Conservation (phyloP, 2,888 invertebrate genomes). For the Sesamia inferens region DNA sequence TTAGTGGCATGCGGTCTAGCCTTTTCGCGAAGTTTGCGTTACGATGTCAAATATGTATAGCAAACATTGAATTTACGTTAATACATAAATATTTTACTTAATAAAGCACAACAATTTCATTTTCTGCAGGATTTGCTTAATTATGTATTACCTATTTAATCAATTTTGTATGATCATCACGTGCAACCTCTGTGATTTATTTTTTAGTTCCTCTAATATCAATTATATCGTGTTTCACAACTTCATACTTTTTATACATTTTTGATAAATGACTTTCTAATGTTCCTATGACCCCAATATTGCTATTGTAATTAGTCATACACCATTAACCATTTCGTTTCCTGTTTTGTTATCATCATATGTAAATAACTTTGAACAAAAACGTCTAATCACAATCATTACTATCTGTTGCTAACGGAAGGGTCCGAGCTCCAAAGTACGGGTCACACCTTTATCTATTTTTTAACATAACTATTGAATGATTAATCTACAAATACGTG, state of each 20-base stretch:
- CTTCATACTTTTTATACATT: no score
- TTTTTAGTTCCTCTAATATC: background rate
- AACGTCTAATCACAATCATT: background rate
- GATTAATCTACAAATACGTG: background rate
- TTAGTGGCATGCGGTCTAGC: no score
- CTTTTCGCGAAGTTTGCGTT: no score
- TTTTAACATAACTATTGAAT: slow-evolving; percentile 3
- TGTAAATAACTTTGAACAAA: background rate
- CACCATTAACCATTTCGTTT: background rate
- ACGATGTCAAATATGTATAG: no score
- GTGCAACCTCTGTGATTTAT: background rate
- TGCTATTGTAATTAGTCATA: background rate
- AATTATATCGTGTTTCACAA: background rate
- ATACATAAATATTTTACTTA: background rate
- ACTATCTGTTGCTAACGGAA: slow-evolving; percentile 11
- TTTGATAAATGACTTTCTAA: background rate
- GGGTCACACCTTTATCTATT: background rate
- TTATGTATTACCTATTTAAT: background rate
- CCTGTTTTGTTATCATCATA: background rate
- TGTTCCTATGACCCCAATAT: background rate
- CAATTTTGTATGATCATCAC: background rate
- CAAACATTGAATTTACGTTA: background rate
- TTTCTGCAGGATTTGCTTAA: background rate
- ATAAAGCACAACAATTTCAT: background rate
- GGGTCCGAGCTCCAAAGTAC: background rate